phyloP scores from a whole-genome alignment of 2,113 vertebrate species.

The Elachura formosa region DNA sequence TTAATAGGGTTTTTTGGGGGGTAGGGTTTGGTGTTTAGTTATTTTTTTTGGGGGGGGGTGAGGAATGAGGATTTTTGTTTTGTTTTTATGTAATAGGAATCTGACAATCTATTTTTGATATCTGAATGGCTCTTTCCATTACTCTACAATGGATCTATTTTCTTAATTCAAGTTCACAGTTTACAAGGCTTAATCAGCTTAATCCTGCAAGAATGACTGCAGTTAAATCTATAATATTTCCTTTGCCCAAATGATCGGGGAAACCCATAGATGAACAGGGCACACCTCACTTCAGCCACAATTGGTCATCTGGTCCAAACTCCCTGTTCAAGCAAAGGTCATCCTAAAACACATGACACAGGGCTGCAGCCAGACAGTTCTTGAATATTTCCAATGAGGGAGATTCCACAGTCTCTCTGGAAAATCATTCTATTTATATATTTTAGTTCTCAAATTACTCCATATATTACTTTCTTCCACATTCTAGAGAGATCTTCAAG shows the following conservation, averaged over 20 bases:
- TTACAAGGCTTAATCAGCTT: neutral
- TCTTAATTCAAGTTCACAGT: neutral
- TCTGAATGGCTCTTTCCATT: neutral
- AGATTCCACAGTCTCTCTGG: neutral
- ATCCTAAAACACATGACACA: neutral
- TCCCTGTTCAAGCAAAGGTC: neutral
- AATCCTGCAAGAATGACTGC: neutral
- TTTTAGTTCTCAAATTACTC: neutral
- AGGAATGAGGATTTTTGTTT: neutral
- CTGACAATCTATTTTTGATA: neutral
- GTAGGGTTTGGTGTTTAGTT: too few relatives aligned
- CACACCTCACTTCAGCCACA: neutral
- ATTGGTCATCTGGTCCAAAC: neutral
- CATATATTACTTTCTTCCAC: neutral
- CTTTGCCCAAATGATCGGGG: neutral
- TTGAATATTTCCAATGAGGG: neutral
- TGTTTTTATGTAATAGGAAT: neutral
- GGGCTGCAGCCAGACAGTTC: neutral
- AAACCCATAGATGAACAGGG: neutral
- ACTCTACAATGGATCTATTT: neutral
- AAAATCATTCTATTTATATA: neutral
- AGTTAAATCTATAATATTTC: neutral
- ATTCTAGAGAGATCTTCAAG: neutral
- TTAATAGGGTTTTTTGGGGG: neutral
- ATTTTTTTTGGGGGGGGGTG: neutral